Percentiles rank a stretch among this genome's conserved stretches.
These are phyloP conservation scores for Cerastis leucographa DNA, from an alignment of 2,888 invertebrate species.

Conservation along the genomic window DNA sequence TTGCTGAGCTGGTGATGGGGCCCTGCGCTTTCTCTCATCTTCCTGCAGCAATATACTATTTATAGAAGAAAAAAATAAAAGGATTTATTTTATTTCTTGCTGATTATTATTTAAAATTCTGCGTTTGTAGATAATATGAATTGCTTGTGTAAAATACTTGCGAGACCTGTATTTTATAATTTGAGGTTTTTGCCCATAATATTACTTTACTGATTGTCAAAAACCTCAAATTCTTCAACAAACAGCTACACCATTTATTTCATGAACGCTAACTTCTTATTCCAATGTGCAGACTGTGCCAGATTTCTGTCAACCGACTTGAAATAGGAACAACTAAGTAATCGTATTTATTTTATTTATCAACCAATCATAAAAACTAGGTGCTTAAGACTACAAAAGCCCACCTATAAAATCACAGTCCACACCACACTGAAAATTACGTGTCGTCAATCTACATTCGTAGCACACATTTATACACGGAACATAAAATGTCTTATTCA, in stretches of 20 bases:
- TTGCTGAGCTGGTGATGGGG: too few species aligned
- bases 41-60: too few species aligned
- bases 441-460: conserved; percentile 49
- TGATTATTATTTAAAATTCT: background rate
- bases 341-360: background rate
- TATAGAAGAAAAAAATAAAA: background rate
- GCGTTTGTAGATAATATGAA: background rate
- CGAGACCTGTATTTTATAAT: background rate
- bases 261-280: background rate
- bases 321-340: background rate
- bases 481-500: conserved; percentile 65
- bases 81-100: too few species aligned
- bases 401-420: background rate
- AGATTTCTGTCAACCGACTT: background rate
- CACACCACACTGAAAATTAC: conserved; percentile 21
- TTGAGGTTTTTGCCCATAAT: background rate
- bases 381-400: background rate
- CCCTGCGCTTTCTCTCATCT: too few species aligned
- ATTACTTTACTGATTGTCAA: background rate
- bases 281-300: background rate
- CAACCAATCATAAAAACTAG: background rate
- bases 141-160: background rate
- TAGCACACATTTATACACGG: conserved; percentile 52
- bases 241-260: background rate
- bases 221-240: background rate